Base-by-base conservation (phyloP, 2,888 invertebrate genomes). In the Taenaris catops region DNA sequence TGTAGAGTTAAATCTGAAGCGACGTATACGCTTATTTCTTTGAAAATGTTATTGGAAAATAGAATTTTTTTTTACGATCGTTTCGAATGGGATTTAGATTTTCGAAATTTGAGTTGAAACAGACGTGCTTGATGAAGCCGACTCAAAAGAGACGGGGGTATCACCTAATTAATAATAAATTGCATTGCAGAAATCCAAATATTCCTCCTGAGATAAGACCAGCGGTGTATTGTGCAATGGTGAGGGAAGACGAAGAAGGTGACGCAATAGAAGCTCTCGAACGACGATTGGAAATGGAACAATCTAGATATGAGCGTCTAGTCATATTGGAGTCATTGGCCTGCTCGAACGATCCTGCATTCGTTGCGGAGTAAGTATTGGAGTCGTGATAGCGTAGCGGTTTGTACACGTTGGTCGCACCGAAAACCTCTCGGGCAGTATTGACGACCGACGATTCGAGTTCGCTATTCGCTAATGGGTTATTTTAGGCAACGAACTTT, bases 201-300 rank as follows among this genome's bases (percentile, higher is more conserved):
- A 84, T 84, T 6, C 81, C 84, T 0, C 49, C 55, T 9, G 84
- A 92, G 46, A 65, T 93, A 18, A 84, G 90, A 38, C 71, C 86
- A 1, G 90, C 92, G 0, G 92, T 95, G 0, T 95, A 93, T 63
- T 95, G 95, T 58, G 91, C 92, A 0, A 94, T 93, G 36, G 89
- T 94, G 0, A 84, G 89, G 8, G 88, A 91, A 41, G 95, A 94
- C 0, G 92, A 90, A 48, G n/a, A n/a, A n/a, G 80, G 21, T 78
- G 81, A 86, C 0, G 93, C 92, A 44, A 94, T 94, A 89, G 80
- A 91, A 10, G 94, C 94, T 44, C 87, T 92, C 3, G 90, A 91
- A 83, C 70, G 88, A 1, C 83, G 90, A 12, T 91, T 93, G 49
- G 66, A 88, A 12, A 78, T 88, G 0, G 89, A 92, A 3, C 89